Percentiles rank a stretch among this genome's conserved stretches.
phyloP scores from a whole-genome alignment of 2,797 vertebrate genomes.

The Channa striata region DNA sequence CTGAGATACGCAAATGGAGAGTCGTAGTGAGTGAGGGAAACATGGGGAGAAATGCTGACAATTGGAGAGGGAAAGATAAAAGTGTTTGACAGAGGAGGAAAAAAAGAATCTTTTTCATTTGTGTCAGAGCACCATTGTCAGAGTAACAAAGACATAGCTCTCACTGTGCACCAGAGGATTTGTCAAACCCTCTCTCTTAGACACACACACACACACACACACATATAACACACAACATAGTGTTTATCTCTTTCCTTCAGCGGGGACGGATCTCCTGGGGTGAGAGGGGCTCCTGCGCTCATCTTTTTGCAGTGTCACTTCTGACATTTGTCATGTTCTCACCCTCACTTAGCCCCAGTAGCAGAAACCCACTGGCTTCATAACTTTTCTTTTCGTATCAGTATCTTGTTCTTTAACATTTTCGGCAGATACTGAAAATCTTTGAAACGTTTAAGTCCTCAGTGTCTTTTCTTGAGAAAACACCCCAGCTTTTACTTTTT shows the following conservation, averaged over 20 bases:
- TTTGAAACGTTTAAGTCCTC: conserved; percentile 18
- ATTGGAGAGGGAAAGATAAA: conserved; percentile 69
- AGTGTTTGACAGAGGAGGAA: conserved; percentile 68
- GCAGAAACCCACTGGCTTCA: conserved; percentile 34
- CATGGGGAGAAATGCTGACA: conserved; percentile 69
- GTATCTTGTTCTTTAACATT: conserved; percentile 18
- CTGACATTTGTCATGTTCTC: conserved; percentile 74
- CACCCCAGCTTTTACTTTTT: not conserved
- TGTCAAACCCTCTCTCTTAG: conserved; percentile 49
- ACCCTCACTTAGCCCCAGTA: conserved; percentile 45
- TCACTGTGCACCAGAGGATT: conserved; percentile 68
- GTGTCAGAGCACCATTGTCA: conserved; percentile 73
- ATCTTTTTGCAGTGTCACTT: conserved; percentile 71
- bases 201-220: conserved; percentile 33
- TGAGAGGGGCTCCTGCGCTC: conserved; percentile 63
- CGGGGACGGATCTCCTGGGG: conserved; percentile 63
- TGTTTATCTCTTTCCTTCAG: conserved; percentile 75
- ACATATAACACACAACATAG: conserved; percentile 50
- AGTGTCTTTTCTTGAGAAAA: conserved; percentile 14
- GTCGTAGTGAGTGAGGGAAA: conserved; percentile 54
- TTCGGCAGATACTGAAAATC: conserved; percentile 28
- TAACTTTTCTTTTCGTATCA: conserved; percentile 3
- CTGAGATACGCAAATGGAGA: conserved; percentile 68
- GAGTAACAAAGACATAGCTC: conserved; percentile 75
- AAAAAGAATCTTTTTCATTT: conserved; percentile 72